Evolutionary conservation across 2,888 invertebrate species (phyloP).

Genomic region (Synanthedon formicaeformis): DNA sequence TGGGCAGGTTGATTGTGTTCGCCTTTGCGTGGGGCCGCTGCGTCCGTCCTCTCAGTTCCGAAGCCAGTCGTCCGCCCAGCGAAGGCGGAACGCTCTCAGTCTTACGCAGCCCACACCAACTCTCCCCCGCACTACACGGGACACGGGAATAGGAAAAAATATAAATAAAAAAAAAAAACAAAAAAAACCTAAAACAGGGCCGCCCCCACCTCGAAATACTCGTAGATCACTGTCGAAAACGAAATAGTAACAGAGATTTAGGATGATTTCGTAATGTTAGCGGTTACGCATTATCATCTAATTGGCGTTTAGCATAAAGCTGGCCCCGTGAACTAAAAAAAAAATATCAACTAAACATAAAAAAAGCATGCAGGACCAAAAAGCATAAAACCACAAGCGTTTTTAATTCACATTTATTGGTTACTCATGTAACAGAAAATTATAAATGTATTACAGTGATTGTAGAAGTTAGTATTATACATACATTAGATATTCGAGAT

Average conservation of each 20-base stretch:
- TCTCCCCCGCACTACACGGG: slow-evolving; percentile 43
- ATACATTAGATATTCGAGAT: slow-evolving; percentile 14
- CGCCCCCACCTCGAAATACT: slow-evolving; percentile 25
- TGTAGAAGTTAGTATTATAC: slow-evolving; percentile 35
- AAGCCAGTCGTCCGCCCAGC: slow-evolving; percentile 39
- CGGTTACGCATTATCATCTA: not conserved
- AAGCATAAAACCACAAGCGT: slow-evolving; percentile 65
- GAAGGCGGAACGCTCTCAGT: slow-evolving; percentile 57
- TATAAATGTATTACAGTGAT: slow-evolving; percentile 40
- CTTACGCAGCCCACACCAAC: slow-evolving; percentile 55
- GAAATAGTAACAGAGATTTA: too few relatives aligned
- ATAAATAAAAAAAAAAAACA: slow-evolving; percentile 23
- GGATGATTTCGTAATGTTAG: not conserved
- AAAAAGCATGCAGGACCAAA: slow-evolving; percentile 62
- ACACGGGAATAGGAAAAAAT: slow-evolving; percentile 32
- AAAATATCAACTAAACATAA: slow-evolving; percentile 25
- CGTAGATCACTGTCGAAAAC: too few relatives aligned
- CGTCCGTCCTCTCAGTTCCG: slow-evolving; percentile 41
- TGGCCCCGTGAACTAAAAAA: slow-evolving; percentile 36
- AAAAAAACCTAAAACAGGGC: slow-evolving; percentile 20
- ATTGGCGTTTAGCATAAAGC: slow-evolving; percentile 20
- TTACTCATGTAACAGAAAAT: slow-evolving; percentile 47
- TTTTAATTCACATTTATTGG: slow-evolving; percentile 64
- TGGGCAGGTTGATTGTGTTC: slow-evolving; percentile 73
- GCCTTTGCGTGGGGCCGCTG: slow-evolving; percentile 64